Conservation (phyloP, 2,113 vertebrate genomes). For the Drymodes brunneopygia region DNA sequence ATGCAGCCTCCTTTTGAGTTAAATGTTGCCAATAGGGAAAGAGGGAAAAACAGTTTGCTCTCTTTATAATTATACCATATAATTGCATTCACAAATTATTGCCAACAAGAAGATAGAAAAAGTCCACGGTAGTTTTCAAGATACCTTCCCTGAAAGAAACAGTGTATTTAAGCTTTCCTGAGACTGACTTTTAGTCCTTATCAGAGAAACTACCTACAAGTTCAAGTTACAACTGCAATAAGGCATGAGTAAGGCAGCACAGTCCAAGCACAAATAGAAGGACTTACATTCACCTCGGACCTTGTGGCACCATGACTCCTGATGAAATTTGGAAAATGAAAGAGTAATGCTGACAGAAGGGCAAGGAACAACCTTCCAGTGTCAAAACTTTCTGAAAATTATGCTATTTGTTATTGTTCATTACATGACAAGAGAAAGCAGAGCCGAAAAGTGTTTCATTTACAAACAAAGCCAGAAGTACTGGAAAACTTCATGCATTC, state of each 20-base stretch:
- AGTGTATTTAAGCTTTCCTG: not conserved
- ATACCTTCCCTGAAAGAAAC: not conserved
- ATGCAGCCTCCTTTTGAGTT: not conserved
- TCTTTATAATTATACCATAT: not conserved
- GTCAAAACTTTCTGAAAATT: not conserved
- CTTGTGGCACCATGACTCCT: not conserved
- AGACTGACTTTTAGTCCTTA: not conserved
- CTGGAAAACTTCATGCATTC: not conserved
- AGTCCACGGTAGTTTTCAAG: not conserved
- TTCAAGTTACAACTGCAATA: not conserved
- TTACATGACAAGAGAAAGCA: not conserved
- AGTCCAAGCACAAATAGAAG: not conserved
- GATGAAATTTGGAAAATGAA: not conserved
- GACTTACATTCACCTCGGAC: not conserved
- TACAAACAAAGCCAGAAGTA: not conserved
- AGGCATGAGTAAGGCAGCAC: not conserved
- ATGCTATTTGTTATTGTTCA: not conserved
- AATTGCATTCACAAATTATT: not conserved
- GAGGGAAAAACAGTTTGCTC: not conserved
- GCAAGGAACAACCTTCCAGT: not conserved
- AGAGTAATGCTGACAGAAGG: not conserved
- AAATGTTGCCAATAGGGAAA: not conserved
- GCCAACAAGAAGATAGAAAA: not conserved
- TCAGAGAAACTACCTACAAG: not conserved
- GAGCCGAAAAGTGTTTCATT: not conserved